Evolutionary conservation across 2,113 vertebrate genomes (phyloP), one percentile per base, ranked within the genome.

Genomic region (Apteryx owenii): DNA sequence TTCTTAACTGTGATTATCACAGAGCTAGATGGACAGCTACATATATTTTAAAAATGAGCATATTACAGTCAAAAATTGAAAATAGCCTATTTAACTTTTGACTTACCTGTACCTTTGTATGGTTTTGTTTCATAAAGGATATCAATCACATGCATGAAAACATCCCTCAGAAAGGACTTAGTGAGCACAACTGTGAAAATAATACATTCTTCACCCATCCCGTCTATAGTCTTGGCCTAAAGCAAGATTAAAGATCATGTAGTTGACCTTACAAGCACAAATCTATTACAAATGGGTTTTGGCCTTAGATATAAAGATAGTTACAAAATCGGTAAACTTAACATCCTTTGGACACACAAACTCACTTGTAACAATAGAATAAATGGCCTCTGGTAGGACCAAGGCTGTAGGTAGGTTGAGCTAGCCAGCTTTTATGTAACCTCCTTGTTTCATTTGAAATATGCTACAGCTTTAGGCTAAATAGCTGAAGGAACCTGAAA

Each of bases 281-380:
- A 81, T 38, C 12, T 70, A 5, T 56, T n/a, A 65, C 12, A 54
- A 21, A 53, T 19, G 0, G 0, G 5, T 76, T 68, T 85, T 68
- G 31, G 20, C 17, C 83, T 60, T 79, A 51, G 0, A 0, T 3
- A 28, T 31, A 53, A 53, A 53, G 23, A 26, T 48, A 61, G 26
- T 60, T 5, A 1, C 36, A 71, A 29, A 77, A 18, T 54, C 33
- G 70, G 31, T 36, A 88, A 65, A 77, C 22, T 11, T 56, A 60
- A 14, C 33, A n/a, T 22, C 23, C 31, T 48, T 40, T 85, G 36
- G 42, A 76, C 36, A 51, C 8, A 28, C 28, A 46, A 75, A 4
- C 16, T 85, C 64, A 5, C 33, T 70, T 78, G 7, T 62, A 33
- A 29, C 1, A 1, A 18, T 76, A 48, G 21, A 82, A 64, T 69